These are phyloP conservation scores for Chrysolina haemoptera DNA, from an alignment of 2,888 invertebrate genomes.

Conservation along the genomic window DNA sequence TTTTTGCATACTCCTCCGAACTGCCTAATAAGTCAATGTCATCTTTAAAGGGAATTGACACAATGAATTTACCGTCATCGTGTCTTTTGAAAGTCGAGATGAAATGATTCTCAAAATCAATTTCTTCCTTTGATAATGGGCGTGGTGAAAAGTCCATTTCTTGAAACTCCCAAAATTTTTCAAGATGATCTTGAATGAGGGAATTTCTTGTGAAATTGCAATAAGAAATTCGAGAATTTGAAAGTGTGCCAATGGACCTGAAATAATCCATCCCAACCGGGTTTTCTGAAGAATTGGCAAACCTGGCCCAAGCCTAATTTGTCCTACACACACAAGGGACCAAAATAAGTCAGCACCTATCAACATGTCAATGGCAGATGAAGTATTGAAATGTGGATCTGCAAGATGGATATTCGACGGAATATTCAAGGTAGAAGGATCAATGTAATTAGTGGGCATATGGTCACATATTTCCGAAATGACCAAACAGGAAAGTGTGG, in stretches of 20 bases:
- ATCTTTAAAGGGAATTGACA: too few relatives aligned
- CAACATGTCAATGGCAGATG: constrained; percentile 30
- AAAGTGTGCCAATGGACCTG: constrained; percentile 29
- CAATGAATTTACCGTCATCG: too few relatives aligned
- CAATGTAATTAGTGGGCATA: neutral
- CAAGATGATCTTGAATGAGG: constrained; percentile 38
- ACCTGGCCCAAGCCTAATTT: constrained; percentile 20
- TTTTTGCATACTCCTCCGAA: too few relatives aligned
- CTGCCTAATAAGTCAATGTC: too few relatives aligned
- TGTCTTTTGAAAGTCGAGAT: neutral
- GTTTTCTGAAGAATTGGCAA: constrained; percentile 41
- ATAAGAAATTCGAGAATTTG: neutral
- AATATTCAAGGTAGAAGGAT: constrained; percentile 12
- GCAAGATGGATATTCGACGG: constrained; percentile 30
- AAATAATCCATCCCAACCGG: constrained; percentile 46
- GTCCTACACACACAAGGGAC: constrained; percentile 24
- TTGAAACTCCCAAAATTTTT: constrained; percentile 46
- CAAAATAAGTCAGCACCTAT: constrained; percentile 36
- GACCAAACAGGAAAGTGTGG: constrained; percentile 22
- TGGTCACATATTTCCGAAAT: constrained; percentile 3
- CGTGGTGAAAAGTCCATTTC: constrained; percentile 20
- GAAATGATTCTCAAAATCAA: constrained; percentile 34
- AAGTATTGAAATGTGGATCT: constrained; percentile 20
- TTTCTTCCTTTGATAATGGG: constrained; percentile 21
- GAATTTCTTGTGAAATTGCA: neutral